These are phyloP conservation scores for Caloenas nicobarica DNA, from an alignment of 2,113 vertebrate genomes.

Conservation along the genomic window DNA sequence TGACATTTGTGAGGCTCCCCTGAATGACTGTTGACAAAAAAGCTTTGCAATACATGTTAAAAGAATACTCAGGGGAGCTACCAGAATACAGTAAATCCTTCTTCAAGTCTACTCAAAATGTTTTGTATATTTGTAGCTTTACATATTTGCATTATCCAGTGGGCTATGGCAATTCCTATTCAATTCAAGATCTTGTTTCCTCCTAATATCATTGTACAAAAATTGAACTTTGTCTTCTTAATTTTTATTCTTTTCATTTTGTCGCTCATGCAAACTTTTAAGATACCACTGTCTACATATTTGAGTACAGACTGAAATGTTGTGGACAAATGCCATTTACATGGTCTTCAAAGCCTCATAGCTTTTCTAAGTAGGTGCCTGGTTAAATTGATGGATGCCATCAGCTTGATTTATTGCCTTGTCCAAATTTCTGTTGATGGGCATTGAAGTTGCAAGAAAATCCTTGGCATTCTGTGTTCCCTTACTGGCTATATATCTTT, in stretches of 20 bases:
- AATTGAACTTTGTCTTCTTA: neutral
- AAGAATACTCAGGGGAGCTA: neutral
- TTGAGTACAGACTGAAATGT: neutral
- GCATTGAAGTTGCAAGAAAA: neutral
- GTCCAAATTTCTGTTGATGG: neutral
- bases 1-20: neutral
- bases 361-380: neutral
- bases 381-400: neutral
- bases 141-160: neutral
- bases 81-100: neutral
- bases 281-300: neutral
- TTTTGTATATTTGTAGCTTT: neutral
- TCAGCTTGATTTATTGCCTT: neutral
- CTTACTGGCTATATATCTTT: neutral
- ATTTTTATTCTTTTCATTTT: neutral
- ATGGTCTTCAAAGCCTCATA: neutral
- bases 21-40: conserved; percentile 8
- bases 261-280: neutral
- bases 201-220: neutral
- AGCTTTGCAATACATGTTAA: neutral
- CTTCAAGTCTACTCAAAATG: neutral
- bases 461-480: neutral
- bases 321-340: neutral
- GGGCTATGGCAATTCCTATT: neutral
- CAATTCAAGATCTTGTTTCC: neutral